A percentile compares a stretch with the other conserved stretches of the same genome.
Evolutionary conservation across 2,888 invertebrate genomes (phyloP).

Genomic region (Panopea generosa): DNA sequence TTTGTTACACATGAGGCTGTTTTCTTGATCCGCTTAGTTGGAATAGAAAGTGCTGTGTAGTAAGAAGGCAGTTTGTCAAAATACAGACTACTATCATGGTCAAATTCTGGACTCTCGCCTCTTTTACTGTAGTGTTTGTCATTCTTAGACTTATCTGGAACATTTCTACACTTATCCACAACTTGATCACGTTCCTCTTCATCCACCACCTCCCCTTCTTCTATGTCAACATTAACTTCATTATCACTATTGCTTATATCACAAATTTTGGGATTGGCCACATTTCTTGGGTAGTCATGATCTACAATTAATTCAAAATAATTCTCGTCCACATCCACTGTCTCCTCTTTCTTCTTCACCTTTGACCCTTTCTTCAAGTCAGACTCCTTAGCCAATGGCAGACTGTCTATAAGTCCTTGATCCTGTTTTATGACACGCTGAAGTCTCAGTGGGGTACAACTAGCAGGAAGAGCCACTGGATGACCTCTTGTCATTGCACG

Average conservation of each 20-base stretch:
- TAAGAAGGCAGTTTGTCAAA: constrained; percentile 82
- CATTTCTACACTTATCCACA: constrained; percentile 6
- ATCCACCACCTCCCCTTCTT: constrained; percentile 64
- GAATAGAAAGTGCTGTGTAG: constrained; percentile 78
- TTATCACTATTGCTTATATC: neutral
- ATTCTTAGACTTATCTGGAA: constrained; percentile 4
- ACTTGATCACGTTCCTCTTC: constrained; percentile 30
- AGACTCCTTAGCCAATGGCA: constrained; percentile 21
- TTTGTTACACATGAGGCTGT: constrained; percentile 46
- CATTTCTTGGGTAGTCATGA: constrained; percentile 87
- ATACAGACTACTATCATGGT: constrained; percentile 46
- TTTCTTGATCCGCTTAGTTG: constrained; percentile 69
- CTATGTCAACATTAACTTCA: constrained; percentile 38
- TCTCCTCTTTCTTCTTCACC: neutral
- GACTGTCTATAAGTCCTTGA: constrained; percentile 33
- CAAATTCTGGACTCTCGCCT: constrained; percentile 48
- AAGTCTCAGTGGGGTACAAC: constrained; percentile 56
- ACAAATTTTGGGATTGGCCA: constrained; percentile 8
- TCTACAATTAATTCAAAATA: constrained; percentile 85
- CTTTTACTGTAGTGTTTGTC: constrained; percentile 54
- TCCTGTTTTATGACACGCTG: constrained; percentile 67
- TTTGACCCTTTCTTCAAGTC: constrained; percentile 4
- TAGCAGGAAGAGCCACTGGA: constrained; percentile 59
- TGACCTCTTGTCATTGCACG: constrained; percentile 65
- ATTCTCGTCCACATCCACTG: constrained; percentile 32